Conservation (phyloP, 1,140 invertebrate genomes). For the Cydia splendana region DNA sequence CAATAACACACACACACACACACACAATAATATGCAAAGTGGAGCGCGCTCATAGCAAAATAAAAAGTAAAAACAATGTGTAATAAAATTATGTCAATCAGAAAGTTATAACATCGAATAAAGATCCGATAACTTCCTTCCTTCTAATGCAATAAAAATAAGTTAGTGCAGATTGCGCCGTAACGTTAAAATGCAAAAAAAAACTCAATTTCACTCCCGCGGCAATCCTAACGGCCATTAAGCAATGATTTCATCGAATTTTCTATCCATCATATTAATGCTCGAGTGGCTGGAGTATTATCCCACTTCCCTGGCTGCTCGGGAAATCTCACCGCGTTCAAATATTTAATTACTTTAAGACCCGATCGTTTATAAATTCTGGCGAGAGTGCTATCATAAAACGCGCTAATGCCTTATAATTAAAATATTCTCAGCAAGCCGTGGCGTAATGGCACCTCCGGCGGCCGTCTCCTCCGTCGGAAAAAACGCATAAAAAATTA, state of each 20-base stretch:
- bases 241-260: slow-evolving; percentile 77
- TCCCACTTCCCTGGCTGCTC: slow-evolving; percentile 65
- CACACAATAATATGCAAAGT: neutral
- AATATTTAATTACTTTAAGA: slow-evolving; percentile 79
- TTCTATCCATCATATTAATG: slow-evolving; percentile 76
- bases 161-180: slow-evolving; percentile 35
- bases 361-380: slow-evolving; percentile 78
- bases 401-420: slow-evolving; percentile 80
- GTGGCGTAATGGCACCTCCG: slow-evolving; percentile 80
- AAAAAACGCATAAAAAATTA: slow-evolving; percentile 82
- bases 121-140: neutral
- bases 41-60: neutral
- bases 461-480: slow-evolving; percentile 72
- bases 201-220: slow-evolving; percentile 50
- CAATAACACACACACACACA: too few relatives aligned
- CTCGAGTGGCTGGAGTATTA: slow-evolving; percentile 61
- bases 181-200: slow-evolving; percentile 45
- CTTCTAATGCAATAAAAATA: slow-evolving; percentile 27
- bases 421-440: slow-evolving; percentile 81
- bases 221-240: slow-evolving; percentile 73
- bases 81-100: neutral
- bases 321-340: slow-evolving; percentile 78
- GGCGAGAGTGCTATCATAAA: slow-evolving; percentile 78
- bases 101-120: neutral
- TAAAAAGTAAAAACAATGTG: neutral